Conservation (phyloP, 2,113 vertebrate genomes). For the Danionella cerebrum region DNA sequence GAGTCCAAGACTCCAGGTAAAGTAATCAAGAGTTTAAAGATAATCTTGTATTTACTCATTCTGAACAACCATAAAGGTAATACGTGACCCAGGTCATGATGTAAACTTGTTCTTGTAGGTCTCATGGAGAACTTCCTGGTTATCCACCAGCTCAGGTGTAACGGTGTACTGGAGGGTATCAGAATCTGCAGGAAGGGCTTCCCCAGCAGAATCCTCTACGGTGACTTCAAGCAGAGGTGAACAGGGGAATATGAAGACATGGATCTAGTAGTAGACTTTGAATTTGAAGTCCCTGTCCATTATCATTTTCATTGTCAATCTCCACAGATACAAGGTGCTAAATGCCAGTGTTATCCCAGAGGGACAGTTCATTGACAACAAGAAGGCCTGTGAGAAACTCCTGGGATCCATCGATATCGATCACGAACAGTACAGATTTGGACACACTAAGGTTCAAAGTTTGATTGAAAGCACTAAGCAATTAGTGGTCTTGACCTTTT, state of each 20-base stretch:
- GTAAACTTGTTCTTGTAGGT: conserved; percentile 9
- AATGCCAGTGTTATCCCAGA: conserved; percentile 49
- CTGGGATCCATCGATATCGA: conserved; percentile 42
- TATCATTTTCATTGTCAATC: not conserved
- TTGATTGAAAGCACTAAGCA: not conserved
- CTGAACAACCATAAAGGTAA: not conserved
- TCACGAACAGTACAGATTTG: conserved; percentile 47
- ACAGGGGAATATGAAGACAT: not conserved
- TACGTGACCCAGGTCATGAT: not conserved
- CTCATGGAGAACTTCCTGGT: conserved; percentile 42
- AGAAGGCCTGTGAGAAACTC: conserved; percentile 45
- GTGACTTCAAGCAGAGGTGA: conserved; percentile 40
- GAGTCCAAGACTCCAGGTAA: conserved; percentile 42
- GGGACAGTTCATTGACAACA: conserved; percentile 45
- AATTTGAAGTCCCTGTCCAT: not conserved
- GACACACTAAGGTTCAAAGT: conserved; percentile 45
- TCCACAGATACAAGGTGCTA: conserved; percentile 45
- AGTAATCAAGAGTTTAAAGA: not conserved
- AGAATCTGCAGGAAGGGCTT: conserved; percentile 43
- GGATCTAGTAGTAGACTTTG: not conserved
- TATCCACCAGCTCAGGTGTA: conserved; percentile 44
- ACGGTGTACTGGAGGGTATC: conserved; percentile 42
- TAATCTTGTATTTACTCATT: too few species aligned
- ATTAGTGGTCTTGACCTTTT: not conserved
- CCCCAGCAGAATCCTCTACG: conserved; percentile 39